Conservation (phyloP, 2,797 vertebrate species). For the Euphonia xanthogaster region DNA sequence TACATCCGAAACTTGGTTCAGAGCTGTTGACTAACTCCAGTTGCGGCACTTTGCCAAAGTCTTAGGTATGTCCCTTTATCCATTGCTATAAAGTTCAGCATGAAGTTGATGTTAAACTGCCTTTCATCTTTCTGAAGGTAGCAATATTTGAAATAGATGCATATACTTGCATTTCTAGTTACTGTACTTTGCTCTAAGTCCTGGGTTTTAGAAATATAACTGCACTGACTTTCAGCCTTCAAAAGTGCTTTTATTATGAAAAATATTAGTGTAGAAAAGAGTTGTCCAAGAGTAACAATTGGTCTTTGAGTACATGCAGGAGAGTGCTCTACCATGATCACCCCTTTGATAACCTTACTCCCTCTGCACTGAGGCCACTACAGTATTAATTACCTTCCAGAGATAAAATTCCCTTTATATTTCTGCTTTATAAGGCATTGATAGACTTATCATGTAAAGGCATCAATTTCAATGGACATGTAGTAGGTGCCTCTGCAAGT, state of each 20-base stretch:
- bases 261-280: background rate
- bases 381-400: constrained; percentile 41
- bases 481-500: constrained; percentile 4
- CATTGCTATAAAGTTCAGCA: background rate
- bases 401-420: constrained; percentile 25
- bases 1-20: background rate
- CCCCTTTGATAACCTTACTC: constrained; percentile 16
- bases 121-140: background rate
- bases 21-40: background rate
- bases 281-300: background rate
- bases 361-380: background rate
- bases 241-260: background rate
- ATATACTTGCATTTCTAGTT: background rate
- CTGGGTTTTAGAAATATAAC: background rate
- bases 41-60: background rate
- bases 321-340: background rate
- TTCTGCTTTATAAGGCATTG: background rate
- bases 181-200: background rate
- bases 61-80: background rate
- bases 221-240: background rate
- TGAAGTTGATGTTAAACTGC: background rate
- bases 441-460: background rate
- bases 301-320: background rate
- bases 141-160: background rate
- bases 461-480: background rate